Evolutionary conservation across 2,888 invertebrate species (phyloP), one percentile per base, ranked within the genome.

Genomic region (Stenodera caucasica): DNA sequence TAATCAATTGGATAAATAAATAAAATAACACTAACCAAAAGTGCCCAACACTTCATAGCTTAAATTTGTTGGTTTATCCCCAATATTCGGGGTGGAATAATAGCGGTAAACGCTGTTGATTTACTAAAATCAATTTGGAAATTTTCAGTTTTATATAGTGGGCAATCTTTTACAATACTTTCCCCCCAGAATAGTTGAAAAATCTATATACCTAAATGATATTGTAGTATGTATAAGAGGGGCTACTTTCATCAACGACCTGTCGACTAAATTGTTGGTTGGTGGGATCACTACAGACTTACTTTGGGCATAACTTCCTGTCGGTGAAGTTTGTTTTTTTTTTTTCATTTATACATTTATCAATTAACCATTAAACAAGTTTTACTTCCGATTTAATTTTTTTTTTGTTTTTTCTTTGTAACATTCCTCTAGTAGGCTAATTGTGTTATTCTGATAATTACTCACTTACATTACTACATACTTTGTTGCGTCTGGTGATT

Each of bases 31-130:
- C 81, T 80, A 78, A 81, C 81, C 81, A 81, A 71, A 65, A 80
- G 72, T 73, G 78, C 74, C 70, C 77, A 75, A 75, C 79, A 79
- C 79, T 76, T 80, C 81, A 81, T 81, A 66, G 11, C 45, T 71
- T 77, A 70, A 67, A 4, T 4, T 37, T 50, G 45, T 63, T 60
- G 11, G 59, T 58, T 66, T 11, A 60, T 67, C 70, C 69, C 72
- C 72, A 66, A 67, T 53, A 35, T 29, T 57, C 53, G 56, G 69
- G 74, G 75, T 72, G 64, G 68, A 65, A 63, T 49, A 67, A 62
- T 67, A 69, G 71, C 75, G 75, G 69, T 69, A 72, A 73, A 78
- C 77, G 77, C 76, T 73, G 75, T 73, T 65, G 72, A 74, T 78
- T 75, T 75, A 79, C 78, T 80, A 73, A 74, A 70, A 62, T 63